Evolutionary conservation across 2,113 vertebrate genomes (phyloP), one percentile per base, ranked within the genome.

Genomic region (Saimiri boliviensis): DNA sequence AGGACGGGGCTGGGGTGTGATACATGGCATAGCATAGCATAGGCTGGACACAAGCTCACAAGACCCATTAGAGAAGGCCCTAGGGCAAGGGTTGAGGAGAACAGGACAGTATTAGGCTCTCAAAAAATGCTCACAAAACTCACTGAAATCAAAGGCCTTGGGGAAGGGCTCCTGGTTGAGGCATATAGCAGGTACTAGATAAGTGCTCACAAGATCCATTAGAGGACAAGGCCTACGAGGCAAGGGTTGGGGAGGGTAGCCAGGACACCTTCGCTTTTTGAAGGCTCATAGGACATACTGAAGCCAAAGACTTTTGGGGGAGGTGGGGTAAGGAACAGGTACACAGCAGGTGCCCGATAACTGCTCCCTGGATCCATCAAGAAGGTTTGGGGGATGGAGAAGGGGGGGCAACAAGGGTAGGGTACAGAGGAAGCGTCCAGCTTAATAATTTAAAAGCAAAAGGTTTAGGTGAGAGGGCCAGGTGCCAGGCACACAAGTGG

Each of bases 141-240:
- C 73, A 94, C 35, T 92, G 84, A 93, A 91, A 82, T 70, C 88
- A 86, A 96, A 96, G 49, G 76, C 63, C 60, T 77, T 86, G 49
- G 86, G 76, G 77, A 95, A 94, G 60, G 54, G 35, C 20, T 86
- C 63, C 54, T 47, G 13, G 8, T 25, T 74, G 89, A 97, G 86
- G 79, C 49, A 94, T 93, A 95, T 35, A 58, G 45, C 45, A 86
- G 30, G 79, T 86, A 89, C 42, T 89, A 30, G 68, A 92, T 95
- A 97, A 93, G 94, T 95, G 93, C 76, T 96, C 89, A 91, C 20
- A 66, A 97, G 70, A 96, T 68, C 66, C 88, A 83, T 80, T 92
- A 86, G 21, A 82, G 66, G 88, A 89, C 23, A 52, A 93, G 91
- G 32, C 6, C 37, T 84, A 86, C 30, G 42, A 91, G 68, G 63